phyloP scores from a whole-genome alignment of 2,797 vertebrate species.

The Vireo griseus region DNA sequence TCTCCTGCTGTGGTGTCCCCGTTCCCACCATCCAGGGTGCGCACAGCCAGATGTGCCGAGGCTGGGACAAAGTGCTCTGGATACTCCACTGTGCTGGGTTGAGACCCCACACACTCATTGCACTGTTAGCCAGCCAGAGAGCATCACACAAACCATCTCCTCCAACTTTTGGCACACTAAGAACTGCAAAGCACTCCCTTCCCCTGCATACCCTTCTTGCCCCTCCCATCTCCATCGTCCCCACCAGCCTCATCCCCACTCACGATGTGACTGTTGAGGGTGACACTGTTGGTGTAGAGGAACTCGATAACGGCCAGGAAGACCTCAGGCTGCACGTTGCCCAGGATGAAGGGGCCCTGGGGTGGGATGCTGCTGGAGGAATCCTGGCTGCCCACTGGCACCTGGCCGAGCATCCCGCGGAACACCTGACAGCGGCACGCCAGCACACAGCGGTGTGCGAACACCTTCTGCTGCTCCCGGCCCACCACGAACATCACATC shows the following conservation, averaged over 20 bases:
- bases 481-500: slow-evolving; percentile 79
- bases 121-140: background rate
- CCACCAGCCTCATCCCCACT: slow-evolving; percentile 36
- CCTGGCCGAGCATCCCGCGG: slow-evolving; percentile 62
- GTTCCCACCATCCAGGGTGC: background rate
- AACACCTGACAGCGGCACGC: slow-evolving; percentile 75
- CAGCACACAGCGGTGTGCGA: slow-evolving; percentile 76
- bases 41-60: background rate
- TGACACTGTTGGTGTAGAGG: slow-evolving; percentile 78
- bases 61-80: background rate
- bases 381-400: background rate
- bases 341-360: slow-evolving; percentile 66
- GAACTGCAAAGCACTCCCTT: background rate
- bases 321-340: slow-evolving; percentile 71
- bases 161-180: background rate
- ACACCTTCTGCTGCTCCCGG: slow-evolving; percentile 71
- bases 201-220: too few species aligned
- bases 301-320: slow-evolving; percentile 78
- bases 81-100: background rate
- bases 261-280: slow-evolving; percentile 69
- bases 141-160: background rate
- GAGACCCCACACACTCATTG: background rate
- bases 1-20: background rate
- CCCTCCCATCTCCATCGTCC: background rate
- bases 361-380: background rate